Percentiles rank a stretch among this genome's conserved stretches.
Evolutionary conservation across 1,140 invertebrate species (phyloP).

Genomic region (Streblospio benedicti): DNA sequence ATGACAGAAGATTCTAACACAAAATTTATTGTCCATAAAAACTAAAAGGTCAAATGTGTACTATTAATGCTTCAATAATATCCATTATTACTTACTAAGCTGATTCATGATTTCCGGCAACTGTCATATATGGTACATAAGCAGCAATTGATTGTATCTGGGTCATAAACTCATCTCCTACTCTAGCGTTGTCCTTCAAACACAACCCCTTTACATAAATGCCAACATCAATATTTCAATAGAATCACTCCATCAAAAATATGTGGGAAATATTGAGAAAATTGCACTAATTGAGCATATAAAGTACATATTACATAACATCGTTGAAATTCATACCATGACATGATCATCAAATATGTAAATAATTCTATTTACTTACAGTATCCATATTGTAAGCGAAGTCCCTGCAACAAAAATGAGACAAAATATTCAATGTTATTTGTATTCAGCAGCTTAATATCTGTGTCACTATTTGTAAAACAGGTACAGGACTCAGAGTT

Average conservation of each 20-base stretch:
- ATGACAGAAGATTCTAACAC: too few species aligned
- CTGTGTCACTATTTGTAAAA: too few species aligned
- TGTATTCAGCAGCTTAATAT: not conserved
- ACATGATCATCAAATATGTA: too few species aligned
- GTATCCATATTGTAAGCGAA: slow-evolving; percentile 89
- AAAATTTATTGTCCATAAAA: not conserved
- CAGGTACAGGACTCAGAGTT: too few species aligned
- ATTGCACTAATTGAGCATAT: too few species aligned
- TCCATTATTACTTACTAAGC: slow-evolving; percentile 36
- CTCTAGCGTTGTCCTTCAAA: slow-evolving; percentile 33
- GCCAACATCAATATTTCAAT: too few species aligned
- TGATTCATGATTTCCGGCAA: slow-evolving; percentile 44
- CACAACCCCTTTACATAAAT: not conserved
- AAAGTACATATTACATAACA: too few species aligned
- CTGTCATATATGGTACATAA: slow-evolving; percentile 46
- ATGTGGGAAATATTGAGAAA: too few species aligned
- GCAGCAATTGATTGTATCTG: slow-evolving; percentile 41
- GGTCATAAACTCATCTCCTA: slow-evolving; percentile 45
- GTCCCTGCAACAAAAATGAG: slow-evolving; percentile 32
- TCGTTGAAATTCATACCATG: too few species aligned
- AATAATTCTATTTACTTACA: too few species aligned
- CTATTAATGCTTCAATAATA: not conserved
- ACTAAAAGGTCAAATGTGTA: not conserved
- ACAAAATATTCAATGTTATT: not conserved
- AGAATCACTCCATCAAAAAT: too few species aligned